These are phyloP conservation scores for Odontocolon sp. DNA, from an alignment of 2,888 invertebrate species.

Conservation along the genomic window DNA sequence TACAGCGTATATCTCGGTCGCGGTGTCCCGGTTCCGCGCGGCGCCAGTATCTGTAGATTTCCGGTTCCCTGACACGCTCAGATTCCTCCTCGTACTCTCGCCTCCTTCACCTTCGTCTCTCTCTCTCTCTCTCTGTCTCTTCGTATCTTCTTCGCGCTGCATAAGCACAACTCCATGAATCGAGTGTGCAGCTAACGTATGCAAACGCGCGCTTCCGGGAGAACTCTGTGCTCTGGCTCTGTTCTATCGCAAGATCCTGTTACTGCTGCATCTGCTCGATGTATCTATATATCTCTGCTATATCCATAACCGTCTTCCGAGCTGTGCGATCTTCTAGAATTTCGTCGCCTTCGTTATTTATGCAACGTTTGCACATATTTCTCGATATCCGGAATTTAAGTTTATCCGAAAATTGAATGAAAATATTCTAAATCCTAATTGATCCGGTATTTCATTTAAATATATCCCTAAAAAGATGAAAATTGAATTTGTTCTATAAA, in stretches of 20 bases:
- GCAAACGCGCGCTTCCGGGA: background rate
- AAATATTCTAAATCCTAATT: too few species aligned
- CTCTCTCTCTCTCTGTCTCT: background rate
- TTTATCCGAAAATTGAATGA: too few species aligned
- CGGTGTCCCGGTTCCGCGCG: background rate
- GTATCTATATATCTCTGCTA: too few species aligned
- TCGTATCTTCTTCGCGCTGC: background rate
- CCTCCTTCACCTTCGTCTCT: background rate
- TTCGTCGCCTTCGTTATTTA: too few species aligned
- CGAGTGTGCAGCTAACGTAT: background rate
- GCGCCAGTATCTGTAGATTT: background rate
- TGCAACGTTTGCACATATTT: too few species aligned
- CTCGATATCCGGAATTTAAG: too few species aligned
- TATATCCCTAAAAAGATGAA: too few species aligned
- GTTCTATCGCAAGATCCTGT: background rate
- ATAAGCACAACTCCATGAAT: background rate
- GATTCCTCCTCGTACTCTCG: background rate
- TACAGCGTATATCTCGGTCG: background rate
- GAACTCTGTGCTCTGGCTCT: background rate
- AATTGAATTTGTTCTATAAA: too few species aligned
- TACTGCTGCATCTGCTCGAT: conserved; percentile 6
- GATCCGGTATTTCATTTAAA: too few species aligned
- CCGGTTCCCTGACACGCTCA: conserved; percentile 14
- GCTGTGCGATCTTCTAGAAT: too few species aligned
- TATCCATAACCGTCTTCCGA: too few species aligned